Evolutionary conservation across 1,140 invertebrate genomes (phyloP).

Genomic region (Diabrotica virgifera): DNA sequence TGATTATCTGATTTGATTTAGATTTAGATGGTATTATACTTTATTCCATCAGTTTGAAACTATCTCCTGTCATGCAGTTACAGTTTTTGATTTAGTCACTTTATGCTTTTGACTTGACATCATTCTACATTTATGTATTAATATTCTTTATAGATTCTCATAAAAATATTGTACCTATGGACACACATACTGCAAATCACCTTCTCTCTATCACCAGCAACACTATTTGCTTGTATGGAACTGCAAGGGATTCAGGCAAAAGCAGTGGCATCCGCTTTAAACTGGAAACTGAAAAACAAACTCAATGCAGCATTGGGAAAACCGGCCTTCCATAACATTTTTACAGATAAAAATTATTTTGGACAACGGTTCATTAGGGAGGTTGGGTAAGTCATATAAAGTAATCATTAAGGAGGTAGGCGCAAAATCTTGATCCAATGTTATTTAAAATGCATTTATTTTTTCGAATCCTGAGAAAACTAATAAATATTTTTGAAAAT

Average conservation of each 20-base stretch:
- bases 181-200: background rate
- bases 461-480: no score
- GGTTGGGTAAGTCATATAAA: background rate
- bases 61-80: no score
- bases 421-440: no score
- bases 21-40: no score
- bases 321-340: background rate
- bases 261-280: constrained; percentile 7
- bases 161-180: background rate
- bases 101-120: no score
- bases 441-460: no score
- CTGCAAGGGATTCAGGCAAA: constrained; percentile 10
- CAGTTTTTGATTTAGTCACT: no score
- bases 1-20: no score
- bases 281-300: background rate
- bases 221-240: background rate
- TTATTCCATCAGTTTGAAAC: no score
- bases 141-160: background rate
- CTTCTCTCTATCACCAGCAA: background rate
- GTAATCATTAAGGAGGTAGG: background rate
- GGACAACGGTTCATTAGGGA: constrained; percentile 4
- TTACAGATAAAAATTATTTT: background rate
- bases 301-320: background rate
- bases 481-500: no score
- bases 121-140: no score